These are phyloP conservation scores for Patella ulyssiponensis DNA, from an alignment of 2,888 invertebrate species.

Conservation along the genomic window DNA sequence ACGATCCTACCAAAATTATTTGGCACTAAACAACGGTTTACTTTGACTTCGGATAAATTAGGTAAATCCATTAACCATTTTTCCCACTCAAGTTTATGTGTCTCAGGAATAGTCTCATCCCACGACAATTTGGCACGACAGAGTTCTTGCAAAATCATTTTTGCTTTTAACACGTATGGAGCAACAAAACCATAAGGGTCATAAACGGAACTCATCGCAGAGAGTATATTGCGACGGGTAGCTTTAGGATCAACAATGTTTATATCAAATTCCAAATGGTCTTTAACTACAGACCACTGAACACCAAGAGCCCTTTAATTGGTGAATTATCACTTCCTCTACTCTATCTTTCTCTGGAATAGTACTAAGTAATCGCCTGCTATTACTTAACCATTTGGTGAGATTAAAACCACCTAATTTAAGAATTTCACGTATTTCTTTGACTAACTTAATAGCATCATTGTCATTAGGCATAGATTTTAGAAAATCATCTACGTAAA, in stretches of 20 bases:
- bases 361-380: slow-evolving; percentile 14
- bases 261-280: slow-evolving; percentile 16
- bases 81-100: slow-evolving; percentile 10
- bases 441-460: slow-evolving; percentile 14
- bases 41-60: not conserved
- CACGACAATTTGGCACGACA: slow-evolving; percentile 1
- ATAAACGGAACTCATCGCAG: slow-evolving; percentile 14
- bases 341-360: slow-evolving; percentile 22
- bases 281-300: slow-evolving; percentile 18
- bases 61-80: slow-evolving; percentile 14
- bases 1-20: not conserved
- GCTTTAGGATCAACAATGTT: not conserved
- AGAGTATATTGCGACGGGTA: slow-evolving; percentile 17
- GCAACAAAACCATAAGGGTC: slow-evolving; percentile 20
- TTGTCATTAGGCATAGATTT: slow-evolving; percentile 26
- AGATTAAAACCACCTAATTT: slow-evolving; percentile 23
- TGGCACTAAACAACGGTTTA: not conserved
- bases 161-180: slow-evolving; percentile 19
- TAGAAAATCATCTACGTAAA: slow-evolving; percentile 37
- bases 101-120: slow-evolving; percentile 3
- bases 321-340: slow-evolving; percentile 13
- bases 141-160: not conserved
- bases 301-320: slow-evolving; percentile 26
- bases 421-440: slow-evolving; percentile 17
- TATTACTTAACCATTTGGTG: slow-evolving; percentile 29